A percentile compares a stretch with the other conserved stretches of the same genome.
Conservation (phyloP, 1,140 invertebrate species). For the Apis laboriosa region DNA sequence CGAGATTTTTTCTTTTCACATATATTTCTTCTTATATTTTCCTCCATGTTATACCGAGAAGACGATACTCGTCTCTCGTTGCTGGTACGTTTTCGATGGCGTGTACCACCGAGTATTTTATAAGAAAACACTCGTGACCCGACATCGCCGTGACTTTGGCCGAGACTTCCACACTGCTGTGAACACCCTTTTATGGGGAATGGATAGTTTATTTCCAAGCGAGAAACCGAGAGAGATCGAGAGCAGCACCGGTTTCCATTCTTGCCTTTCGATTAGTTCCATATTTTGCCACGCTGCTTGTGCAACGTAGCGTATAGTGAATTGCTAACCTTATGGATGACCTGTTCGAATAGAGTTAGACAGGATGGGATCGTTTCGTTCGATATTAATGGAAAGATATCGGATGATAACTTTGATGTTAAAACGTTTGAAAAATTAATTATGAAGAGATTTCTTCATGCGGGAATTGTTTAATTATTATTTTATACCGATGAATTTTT, state of each 20-base stretch:
- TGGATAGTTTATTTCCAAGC: slow-evolving; percentile 15
- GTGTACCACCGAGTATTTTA: background rate
- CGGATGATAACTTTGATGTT: too few relatives aligned
- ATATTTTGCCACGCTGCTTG: slow-evolving; percentile 11
- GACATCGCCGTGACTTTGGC: slow-evolving; percentile 65
- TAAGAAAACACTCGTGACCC: slow-evolving; percentile 33
- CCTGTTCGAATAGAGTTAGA: too few relatives aligned
- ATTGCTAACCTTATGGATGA: too few relatives aligned
- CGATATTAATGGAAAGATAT: too few relatives aligned
- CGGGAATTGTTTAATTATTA: too few relatives aligned
- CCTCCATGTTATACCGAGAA: too few relatives aligned
- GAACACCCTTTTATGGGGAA: slow-evolving; percentile 48
- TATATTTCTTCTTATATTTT: too few relatives aligned
- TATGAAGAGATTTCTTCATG: too few relatives aligned
- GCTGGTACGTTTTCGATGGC: background rate
- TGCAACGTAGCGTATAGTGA: background rate
- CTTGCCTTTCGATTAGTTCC: background rate
- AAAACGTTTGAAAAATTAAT: too few relatives aligned
- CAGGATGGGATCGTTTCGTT: too few relatives aligned
- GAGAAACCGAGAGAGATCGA: background rate
- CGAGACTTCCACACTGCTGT: slow-evolving; percentile 39
- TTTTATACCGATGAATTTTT: too few relatives aligned
- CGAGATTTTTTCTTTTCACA: too few relatives aligned
- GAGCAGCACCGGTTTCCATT: slow-evolving; percentile 15
- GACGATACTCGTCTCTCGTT: background rate